phyloP scores from a whole-genome alignment of 1,140 invertebrate genomes.

The Philaenus spumarius region DNA sequence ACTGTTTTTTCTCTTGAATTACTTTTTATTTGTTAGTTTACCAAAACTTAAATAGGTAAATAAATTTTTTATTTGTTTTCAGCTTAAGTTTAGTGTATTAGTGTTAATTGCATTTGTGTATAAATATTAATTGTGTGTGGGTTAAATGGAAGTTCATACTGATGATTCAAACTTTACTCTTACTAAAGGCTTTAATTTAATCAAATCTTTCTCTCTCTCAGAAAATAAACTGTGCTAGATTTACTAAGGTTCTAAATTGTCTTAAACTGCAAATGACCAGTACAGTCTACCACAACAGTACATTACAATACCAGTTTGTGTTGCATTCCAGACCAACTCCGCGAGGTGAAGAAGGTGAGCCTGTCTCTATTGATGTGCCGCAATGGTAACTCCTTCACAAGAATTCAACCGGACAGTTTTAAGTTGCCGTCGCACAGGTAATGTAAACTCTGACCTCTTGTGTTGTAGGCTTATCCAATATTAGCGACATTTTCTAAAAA shows the following conservation, averaged over 20 bases:
- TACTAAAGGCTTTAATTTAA: too few species aligned
- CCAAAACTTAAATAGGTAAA: too few species aligned
- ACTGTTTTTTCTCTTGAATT: too few species aligned
- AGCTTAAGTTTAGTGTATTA: too few species aligned
- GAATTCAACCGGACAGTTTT: constrained; percentile 51
- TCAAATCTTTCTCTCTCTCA: background rate
- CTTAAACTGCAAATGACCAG: background rate
- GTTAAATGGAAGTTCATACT: too few species aligned
- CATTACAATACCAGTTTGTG: constrained; percentile 9
- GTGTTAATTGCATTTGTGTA: too few species aligned
- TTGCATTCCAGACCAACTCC: constrained; percentile 55
- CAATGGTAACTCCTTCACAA: constrained; percentile 58
- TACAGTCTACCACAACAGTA: background rate
- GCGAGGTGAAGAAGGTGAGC: constrained; percentile 61
- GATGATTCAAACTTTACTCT: too few species aligned
- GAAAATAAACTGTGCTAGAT: background rate
- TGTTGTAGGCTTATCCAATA: too few species aligned
- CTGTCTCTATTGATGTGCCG: constrained; percentile 69
- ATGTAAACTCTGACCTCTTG: background rate
- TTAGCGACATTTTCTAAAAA: too few species aligned
- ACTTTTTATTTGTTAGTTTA: too few species aligned
- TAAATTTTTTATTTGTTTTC: too few species aligned
- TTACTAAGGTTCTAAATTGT: constrained; percentile 18
- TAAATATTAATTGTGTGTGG: too few species aligned
- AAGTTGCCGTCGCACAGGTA: constrained; percentile 34